Percentiles rank a stretch among this genome's conserved stretches.
Conservation (phyloP, 2,797 vertebrate species). For the Brotula barbata region DNA sequence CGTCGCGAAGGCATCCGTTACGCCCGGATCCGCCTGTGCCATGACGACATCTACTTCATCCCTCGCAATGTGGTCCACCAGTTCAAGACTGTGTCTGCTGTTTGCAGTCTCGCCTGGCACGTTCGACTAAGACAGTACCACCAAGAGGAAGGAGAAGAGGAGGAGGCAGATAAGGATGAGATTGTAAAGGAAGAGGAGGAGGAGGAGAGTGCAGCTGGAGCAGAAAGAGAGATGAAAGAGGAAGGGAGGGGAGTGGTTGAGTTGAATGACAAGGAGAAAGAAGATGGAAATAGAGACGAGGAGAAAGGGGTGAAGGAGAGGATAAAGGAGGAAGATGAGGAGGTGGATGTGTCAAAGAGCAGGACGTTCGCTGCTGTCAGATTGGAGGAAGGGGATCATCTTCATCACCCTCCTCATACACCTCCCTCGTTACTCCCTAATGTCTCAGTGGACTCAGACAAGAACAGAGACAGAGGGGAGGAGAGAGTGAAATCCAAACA, state of each 20-base stretch:
- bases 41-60: slow-evolving; percentile 98
- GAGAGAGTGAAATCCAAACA: slow-evolving; percentile 53
- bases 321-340: slow-evolving; percentile 39
- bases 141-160: slow-evolving; percentile 61
- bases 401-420: slow-evolving; percentile 3
- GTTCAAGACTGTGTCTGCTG: slow-evolving; percentile 97
- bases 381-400: slow-evolving; percentile 23
- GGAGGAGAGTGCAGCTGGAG: slow-evolving; percentile 1
- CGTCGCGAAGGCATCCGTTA: slow-evolving; percentile 96
- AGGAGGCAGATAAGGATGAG: slow-evolving; percentile 59
- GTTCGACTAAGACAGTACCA: slow-evolving; percentile 90
- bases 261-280: slow-evolving; percentile 14
- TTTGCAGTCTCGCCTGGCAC: slow-evolving; percentile 98
- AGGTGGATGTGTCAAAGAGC: slow-evolving; percentile 24
- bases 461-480: neutral
- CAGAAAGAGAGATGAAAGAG: slow-evolving; percentile 1
- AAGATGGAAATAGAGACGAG: neutral
- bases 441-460: slow-evolving; percentile 6
- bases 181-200: slow-evolving; percentile 26
- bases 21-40: slow-evolving; percentile 92
- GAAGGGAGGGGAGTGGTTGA: slow-evolving; percentile 6
- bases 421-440: slow-evolving; percentile 11
- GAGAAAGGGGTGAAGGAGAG: slow-evolving; percentile 30
- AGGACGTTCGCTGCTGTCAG: slow-evolving; percentile 34
- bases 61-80: slow-evolving; percentile 97